Evolutionary conservation across 2,888 invertebrate species (phyloP).

Genomic region (Andrena trimmerana): DNA sequence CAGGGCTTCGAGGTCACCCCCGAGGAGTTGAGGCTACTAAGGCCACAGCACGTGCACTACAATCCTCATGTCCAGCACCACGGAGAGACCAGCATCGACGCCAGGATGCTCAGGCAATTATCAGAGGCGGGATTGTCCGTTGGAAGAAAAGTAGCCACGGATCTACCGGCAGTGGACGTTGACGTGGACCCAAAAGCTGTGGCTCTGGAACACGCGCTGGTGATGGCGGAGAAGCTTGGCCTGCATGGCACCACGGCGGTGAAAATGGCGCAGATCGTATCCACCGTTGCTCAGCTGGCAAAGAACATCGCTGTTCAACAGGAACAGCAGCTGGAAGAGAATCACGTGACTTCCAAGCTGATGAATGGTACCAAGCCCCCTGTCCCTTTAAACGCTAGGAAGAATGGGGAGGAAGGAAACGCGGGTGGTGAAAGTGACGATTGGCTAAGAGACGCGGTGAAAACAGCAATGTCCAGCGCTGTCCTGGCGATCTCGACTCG

Average conservation of each 20-base stretch:
- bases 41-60: conserved; percentile 82
- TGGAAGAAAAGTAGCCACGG: conserved; percentile 88
- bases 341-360: conserved; percentile 30
- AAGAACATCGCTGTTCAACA: conserved; percentile 79
- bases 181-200: conserved; percentile 83
- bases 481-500: conserved; percentile 74
- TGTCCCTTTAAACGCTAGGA: conserved; percentile 15
- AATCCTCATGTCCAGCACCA: conserved; percentile 80
- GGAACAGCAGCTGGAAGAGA: conserved; percentile 42
- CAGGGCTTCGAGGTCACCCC: conserved; percentile 88
- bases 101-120: conserved; percentile 88
- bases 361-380: conserved; percentile 70
- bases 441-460: conserved; percentile 76
- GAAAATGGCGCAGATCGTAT: conserved; percentile 85
- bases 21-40: conserved; percentile 85
- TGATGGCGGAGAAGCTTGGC: conserved; percentile 82
- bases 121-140: conserved; percentile 90
- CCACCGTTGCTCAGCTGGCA: conserved; percentile 82
- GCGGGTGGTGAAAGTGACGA: conserved; percentile 54
- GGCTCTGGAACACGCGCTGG: conserved; percentile 80
- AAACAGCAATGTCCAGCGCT: conserved; percentile 79
- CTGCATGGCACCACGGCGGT: conserved; percentile 83
- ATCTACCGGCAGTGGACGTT: conserved; percentile 88
- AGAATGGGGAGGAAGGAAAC: conserved; percentile 41
- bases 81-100: conserved; percentile 88